Base-by-base conservation (phyloP, 53 echinoderm and acorn worm genomes). In the Temnopleurus reevesii region DNA sequence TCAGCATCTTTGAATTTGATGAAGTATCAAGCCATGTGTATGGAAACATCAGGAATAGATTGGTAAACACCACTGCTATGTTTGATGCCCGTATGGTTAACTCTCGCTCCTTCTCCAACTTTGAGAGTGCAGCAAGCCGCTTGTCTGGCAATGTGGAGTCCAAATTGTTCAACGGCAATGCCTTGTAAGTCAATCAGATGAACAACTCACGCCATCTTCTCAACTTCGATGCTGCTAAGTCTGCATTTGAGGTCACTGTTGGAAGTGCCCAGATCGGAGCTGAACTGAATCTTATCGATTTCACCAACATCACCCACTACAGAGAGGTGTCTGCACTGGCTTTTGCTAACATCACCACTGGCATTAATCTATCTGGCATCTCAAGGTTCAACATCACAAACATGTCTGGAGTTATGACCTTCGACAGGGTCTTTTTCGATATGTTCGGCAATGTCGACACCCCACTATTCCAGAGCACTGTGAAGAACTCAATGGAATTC, bases 131-230 rank as follows among this genome's bases (percentile, higher is more conserved):
- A 66, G 15, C 31, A 36, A 66, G 66, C 33, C 87, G 87, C 8
- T 10, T 49, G 31, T 87, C 46, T 34, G 28, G 87, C 49, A 65
- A 64, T 65, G 35, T 87, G 4, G 49, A 23, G 49, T 65, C 49
- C 66, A 87, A 24, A 30, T 64, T 27, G 65, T n/a, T 87, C 25
- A 66, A 87, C 28, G 45, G 51, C 27, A 87, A 30, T 17, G 30
- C 35, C 2, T 23, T 81, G 55, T 12, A 76, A 29, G 83, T 55
- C 31, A 49, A 55, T 28, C 89, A 90, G 46, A 88, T 94, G 80
- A 90, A 81, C 57, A 93, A 93, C 45, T 91, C 91, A 77, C 89
- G 83, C 45, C 41, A 88, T n/a, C 45, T 97, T 35, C 83, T 95
- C 59, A 56, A 77, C 31, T 97, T 95, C 79, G 91, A 92, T 65